Conservation (phyloP, 1,140 invertebrate genomes). For the Dryas iulia region DNA sequence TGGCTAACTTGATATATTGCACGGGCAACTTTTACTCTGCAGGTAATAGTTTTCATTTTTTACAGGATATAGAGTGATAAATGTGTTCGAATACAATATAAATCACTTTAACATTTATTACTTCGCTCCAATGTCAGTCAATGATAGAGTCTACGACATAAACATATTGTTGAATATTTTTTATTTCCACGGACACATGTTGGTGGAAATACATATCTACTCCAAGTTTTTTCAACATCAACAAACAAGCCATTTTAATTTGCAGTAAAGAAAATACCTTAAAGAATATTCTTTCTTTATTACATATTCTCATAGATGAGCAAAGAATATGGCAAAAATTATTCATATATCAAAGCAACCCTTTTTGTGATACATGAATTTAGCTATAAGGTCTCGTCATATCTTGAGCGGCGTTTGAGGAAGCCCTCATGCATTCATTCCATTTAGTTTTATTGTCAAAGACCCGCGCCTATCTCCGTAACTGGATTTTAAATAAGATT, state of each 20-base stretch:
- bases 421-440: slow-evolving; percentile 74
- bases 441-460: slow-evolving; percentile 78
- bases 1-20: slow-evolving; percentile 37
- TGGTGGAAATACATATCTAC: no score
- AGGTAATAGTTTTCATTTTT: slow-evolving; percentile 31
- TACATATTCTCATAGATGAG: slow-evolving; percentile 39
- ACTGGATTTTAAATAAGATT: slow-evolving; percentile 79
- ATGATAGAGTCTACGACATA: neutral
- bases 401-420: slow-evolving; percentile 63
- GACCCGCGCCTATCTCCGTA: slow-evolving; percentile 75
- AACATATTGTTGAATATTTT: neutral
- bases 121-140: neutral
- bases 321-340: slow-evolving; percentile 38
- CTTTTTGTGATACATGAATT: slow-evolving; percentile 53
- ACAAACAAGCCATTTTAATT: slow-evolving; percentile 13
- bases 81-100: neutral
- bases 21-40: slow-evolving; percentile 26
- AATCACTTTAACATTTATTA: neutral
- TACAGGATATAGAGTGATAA: slow-evolving; percentile 4
- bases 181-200: no score
- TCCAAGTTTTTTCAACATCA: neutral
- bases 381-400: slow-evolving; percentile 50
- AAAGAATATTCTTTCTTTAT: slow-evolving; percentile 37
- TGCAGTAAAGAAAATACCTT: slow-evolving; percentile 39
- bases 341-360: slow-evolving; percentile 54